Percentiles rank a stretch among this genome's conserved stretches.
Evolutionary conservation across 2,888 invertebrate genomes (phyloP).

Genomic region (Erebia palarica): DNA sequence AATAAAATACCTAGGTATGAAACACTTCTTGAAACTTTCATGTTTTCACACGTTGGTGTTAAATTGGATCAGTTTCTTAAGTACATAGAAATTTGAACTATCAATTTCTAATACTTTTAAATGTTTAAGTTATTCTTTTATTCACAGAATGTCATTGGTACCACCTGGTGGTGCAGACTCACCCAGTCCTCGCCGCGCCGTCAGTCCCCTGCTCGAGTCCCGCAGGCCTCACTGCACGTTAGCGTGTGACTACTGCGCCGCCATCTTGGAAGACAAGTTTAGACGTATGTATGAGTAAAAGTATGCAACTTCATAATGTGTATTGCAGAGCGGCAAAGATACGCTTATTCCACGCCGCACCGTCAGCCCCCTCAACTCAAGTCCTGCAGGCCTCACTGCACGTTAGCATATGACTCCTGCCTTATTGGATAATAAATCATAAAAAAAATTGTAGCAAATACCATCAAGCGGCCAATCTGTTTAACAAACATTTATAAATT

Average conservation of each 20-base stretch:
- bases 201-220: slow-evolving; percentile 87
- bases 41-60: no score
- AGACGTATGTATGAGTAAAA: slow-evolving; percentile 72
- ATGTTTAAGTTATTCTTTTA: background rate
- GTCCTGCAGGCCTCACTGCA: slow-evolving; percentile 87
- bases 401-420: slow-evolving; percentile 87
- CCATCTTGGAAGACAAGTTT: slow-evolving; percentile 86
- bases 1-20: no score
- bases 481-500: no score
- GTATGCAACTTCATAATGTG: background rate
- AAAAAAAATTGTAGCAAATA: background rate
- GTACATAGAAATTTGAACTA: background rate
- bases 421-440: slow-evolving; percentile 73
- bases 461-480: no score
- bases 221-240: slow-evolving; percentile 87
- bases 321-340: slow-evolving; percentile 57
- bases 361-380: slow-evolving; percentile 87
- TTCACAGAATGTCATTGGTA: slow-evolving; percentile 78
- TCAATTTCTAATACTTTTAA: background rate
- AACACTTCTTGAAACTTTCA: no score
- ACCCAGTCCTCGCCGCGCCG: slow-evolving; percentile 85
- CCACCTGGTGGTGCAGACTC: slow-evolving; percentile 82
- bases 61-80: no score
- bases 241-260: slow-evolving; percentile 87
- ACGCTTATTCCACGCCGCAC: slow-evolving; percentile 85